phyloP scores from a whole-genome alignment of 2,113 vertebrate genomes.

The Uropsilus gracilis region DNA sequence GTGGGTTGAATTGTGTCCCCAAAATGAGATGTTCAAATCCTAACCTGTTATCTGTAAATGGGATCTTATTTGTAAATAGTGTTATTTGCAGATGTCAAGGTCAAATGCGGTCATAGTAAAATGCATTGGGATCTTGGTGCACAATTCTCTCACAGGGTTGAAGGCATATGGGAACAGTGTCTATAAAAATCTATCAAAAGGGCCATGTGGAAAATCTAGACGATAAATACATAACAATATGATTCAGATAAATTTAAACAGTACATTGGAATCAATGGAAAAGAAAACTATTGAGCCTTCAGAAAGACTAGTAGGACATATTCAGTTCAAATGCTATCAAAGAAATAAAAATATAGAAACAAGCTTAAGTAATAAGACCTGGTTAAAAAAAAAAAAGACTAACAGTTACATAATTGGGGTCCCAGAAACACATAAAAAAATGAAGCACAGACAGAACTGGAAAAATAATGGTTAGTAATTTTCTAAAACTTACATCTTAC shows the following conservation, averaged over 20 bases:
- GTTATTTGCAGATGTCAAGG: neutral
- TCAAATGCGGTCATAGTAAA: no score
- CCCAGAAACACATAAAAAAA: neutral
- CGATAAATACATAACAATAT: neutral
- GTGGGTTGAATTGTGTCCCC: neutral
- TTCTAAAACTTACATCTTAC: neutral
- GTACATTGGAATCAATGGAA: neutral
- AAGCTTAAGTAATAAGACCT: neutral
- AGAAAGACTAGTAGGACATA: neutral
- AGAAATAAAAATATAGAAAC: neutral
- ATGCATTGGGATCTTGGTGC: neutral
- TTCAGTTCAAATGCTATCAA: neutral
- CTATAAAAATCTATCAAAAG: neutral
- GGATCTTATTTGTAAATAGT: neutral
- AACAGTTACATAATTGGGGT: neutral
- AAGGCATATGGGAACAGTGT: neutral
- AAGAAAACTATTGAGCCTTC: neutral
- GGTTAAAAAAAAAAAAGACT: neutral
- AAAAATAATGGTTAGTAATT: neutral
- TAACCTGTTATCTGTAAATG: neutral
- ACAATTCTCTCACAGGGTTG: neutral
- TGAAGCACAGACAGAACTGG: neutral
- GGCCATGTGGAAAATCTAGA: neutral
- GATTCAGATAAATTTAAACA: neutral
- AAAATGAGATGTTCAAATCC: neutral